These are phyloP conservation scores for Armadillidium nasatum DNA, from an alignment of 1,140 invertebrate genomes.

Conservation along the genomic window DNA sequence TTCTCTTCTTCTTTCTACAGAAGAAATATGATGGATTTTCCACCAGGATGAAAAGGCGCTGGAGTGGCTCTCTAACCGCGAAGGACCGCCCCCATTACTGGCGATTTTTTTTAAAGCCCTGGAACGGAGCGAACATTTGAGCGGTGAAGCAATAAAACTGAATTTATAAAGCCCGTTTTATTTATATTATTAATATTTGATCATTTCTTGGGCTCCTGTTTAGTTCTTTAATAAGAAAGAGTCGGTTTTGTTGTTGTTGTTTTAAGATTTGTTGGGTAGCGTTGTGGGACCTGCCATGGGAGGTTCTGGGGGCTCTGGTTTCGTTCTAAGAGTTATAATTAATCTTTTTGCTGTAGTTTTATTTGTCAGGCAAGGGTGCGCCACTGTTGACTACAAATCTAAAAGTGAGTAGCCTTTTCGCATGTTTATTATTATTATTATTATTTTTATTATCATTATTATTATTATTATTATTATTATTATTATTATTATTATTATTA, in stretches of 20 bases:
- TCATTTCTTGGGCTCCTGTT: too few relatives aligned
- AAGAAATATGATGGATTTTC: neutral
- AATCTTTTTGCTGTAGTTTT: neutral
- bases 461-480: conserved; percentile 15
- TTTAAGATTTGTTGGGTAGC: neutral
- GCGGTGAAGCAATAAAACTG: neutral
- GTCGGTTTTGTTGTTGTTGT: neutral
- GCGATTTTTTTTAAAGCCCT: neutral
- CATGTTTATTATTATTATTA: neutral
- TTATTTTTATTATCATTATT: neutral
- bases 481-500: neutral
- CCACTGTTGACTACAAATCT: neutral
- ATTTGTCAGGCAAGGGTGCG: neutral
- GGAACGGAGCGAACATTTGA: neutral
- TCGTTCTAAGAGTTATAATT: neutral
- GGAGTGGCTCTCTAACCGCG: neutral
- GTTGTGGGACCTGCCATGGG: neutral
- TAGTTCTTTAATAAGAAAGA: neutral
- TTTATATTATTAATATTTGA: too few relatives aligned
- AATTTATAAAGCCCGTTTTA: neutral
- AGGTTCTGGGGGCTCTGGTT: too few relatives aligned
- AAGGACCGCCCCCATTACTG: neutral
- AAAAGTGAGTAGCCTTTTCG: neutral
- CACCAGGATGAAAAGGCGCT: neutral
- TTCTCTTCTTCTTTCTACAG: neutral